Conservation (phyloP, 2,113 vertebrate genomes). For the Paradoxurus hermaphroditus region DNA sequence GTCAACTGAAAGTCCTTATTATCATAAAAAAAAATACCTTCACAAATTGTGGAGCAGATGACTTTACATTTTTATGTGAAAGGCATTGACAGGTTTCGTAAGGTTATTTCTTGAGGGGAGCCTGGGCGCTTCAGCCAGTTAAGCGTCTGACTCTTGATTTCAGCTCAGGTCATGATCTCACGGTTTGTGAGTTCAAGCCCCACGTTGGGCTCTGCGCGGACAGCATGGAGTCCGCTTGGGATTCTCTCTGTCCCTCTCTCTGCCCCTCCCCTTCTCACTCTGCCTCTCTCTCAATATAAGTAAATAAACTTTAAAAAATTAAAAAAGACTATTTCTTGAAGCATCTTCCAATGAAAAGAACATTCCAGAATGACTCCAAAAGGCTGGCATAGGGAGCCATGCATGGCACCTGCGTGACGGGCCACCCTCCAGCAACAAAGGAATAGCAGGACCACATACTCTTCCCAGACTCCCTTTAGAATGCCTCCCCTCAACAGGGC, state of each 20-base stretch:
- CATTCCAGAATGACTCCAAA: background rate
- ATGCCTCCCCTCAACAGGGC: background rate
- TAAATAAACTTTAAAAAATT: too few species aligned
- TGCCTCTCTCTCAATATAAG: too few species aligned
- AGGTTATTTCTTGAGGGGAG: background rate
- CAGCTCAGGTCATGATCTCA: too few species aligned
- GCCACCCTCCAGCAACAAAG: background rate
- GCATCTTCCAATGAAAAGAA: background rate
- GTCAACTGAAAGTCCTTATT: background rate
- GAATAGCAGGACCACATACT: too few species aligned
- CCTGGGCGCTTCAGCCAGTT: too few species aligned
- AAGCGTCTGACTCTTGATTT: too few species aligned
- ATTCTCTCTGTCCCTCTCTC: too few species aligned
- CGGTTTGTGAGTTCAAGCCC: too few species aligned
- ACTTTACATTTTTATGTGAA: background rate
- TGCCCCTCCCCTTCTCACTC: too few species aligned
- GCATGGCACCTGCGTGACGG: background rate
- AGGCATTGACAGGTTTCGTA: background rate
- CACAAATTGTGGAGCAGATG: background rate
- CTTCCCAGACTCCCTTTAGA: background rate
- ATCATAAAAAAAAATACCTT: background rate
- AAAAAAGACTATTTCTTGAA: background rate
- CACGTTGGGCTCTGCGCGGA: too few species aligned
- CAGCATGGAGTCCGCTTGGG: too few species aligned
- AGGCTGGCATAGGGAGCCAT: background rate